phyloP scores from a whole-genome alignment of 1,140 invertebrate species.

The Drosophila lowei region DNA sequence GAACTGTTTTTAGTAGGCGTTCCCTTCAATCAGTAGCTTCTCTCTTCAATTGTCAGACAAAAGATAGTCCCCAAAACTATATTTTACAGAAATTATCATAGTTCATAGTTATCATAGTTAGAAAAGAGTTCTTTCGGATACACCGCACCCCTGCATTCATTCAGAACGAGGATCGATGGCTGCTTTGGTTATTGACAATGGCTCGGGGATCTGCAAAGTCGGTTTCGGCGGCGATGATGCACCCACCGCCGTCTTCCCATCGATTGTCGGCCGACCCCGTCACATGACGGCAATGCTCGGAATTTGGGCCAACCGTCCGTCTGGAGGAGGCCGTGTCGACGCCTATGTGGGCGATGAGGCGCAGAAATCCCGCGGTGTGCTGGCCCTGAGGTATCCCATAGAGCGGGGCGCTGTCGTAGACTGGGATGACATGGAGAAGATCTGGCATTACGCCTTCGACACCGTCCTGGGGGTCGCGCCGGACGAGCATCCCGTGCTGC shows the following conservation, averaged over 20 bases:
- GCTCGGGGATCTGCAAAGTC: conserved; percentile 94
- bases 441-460: conserved; percentile 91
- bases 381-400: conserved; percentile 88
- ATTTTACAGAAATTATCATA: no score
- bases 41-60: no score
- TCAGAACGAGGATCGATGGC: no score
- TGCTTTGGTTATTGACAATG: conserved; percentile 91
- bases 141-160: no score
- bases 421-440: conserved; percentile 93
- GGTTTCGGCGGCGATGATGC: conserved; percentile 92
- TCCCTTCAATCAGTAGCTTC: no score
- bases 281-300: conserved; percentile 96
- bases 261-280: conserved; percentile 89
- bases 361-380: conserved; percentile 89
- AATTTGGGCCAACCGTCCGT: conserved; percentile 84
- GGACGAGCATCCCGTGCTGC: conserved; percentile 92
- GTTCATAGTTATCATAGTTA: no score
- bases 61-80: no score
- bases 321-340: conserved; percentile 83
- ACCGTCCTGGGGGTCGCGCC: conserved; percentile 94
- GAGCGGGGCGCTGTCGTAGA: conserved; percentile 93
- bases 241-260: conserved; percentile 90
- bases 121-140: no score
- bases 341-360: conserved; percentile 94
- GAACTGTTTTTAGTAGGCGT: no score